Evolutionary conservation across 2,113 vertebrate genomes (phyloP), one percentile per base, ranked within the genome.

Genomic region (Catagonus wagneri): DNA sequence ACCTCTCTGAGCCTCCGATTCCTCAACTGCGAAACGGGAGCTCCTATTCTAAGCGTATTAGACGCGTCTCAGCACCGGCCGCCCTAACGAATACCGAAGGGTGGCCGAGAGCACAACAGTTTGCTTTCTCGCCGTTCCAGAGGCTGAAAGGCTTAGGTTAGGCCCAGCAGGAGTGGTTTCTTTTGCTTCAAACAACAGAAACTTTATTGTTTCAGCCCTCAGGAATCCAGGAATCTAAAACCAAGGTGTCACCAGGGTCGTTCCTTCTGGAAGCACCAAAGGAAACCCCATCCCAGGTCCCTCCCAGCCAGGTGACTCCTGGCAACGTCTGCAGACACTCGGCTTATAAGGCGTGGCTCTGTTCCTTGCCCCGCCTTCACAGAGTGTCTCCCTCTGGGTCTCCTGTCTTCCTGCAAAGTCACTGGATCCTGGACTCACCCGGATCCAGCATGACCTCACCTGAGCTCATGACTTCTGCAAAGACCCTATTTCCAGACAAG

Each of bases 371-470:
- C 22, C 1, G 1, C 56, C 90, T 39, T 25, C n/a, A 34, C 8
- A 5, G 29, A 61, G 7, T 83, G 23, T 10, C 84, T 58, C 20
- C 39, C 20, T 14, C 0, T 25, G 50, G 15, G 23, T 72, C 25
- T 75, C 50, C 20, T n/a, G 25, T 56, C 68, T 58, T 60, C 22
- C 27, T 1, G 1, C 1, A 4, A 32, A 66, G 75, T n/a, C 29
- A 9, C 1, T 22, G 23, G 68, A 36, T 23, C 56, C 23, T 15
- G 17, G 16, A 3, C n/a, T 7, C 72, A 0, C 60, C 25, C 66
- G 0, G 2, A 17, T 7, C 1, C 17, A 8, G 60, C 2, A 0
- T 16, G 65, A 7, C 36, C 27, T 20, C 79, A 1, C 27, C 83
- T 75, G 29, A 15, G 25, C 61, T 4, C 6, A 1, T 27, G 15